Percentiles rank a stretch among this genome's conserved stretches.
Conservation (phyloP, 2,888 invertebrate genomes). For the Drepanosiphum platanoidis region DNA sequence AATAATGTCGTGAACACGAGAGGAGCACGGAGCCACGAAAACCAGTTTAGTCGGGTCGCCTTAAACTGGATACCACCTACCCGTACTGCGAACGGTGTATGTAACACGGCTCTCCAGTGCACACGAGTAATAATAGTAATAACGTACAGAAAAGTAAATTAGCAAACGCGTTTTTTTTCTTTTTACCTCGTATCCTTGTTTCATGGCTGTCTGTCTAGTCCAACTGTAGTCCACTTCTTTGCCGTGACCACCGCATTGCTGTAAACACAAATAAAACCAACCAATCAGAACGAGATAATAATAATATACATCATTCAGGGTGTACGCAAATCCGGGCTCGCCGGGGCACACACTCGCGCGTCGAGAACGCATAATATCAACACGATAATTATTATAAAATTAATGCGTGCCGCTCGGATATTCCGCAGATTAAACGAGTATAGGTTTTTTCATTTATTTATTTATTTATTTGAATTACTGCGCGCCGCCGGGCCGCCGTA, state of each 20-base stretch:
- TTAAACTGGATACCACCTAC: slow-evolving; percentile 27
- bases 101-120: background rate
- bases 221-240: slow-evolving; percentile 73
- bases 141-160: slow-evolving; percentile 25
- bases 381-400: background rate
- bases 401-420: background rate
- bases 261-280: slow-evolving; percentile 67
- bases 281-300: slow-evolving; percentile 10
- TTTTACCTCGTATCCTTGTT: slow-evolving; percentile 74
- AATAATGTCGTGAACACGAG: background rate
- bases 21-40: background rate
- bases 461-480: too few species aligned
- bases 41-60: slow-evolving; percentile 7
- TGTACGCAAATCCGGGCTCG: background rate
- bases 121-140: slow-evolving; percentile 8
- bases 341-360: background rate
- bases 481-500: too few species aligned
- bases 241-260: slow-evolving; percentile 74
- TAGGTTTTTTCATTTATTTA: background rate
- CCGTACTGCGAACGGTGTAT: background rate
- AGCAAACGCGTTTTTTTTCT: slow-evolving; percentile 5
- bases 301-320: background rate
- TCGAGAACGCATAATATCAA: background rate
- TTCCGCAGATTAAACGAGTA: background rate
- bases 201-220: slow-evolving; percentile 73